These are phyloP conservation scores for Saturnia pavonia DNA, from an alignment of 2,888 invertebrate genomes.

Conservation along the genomic window DNA sequence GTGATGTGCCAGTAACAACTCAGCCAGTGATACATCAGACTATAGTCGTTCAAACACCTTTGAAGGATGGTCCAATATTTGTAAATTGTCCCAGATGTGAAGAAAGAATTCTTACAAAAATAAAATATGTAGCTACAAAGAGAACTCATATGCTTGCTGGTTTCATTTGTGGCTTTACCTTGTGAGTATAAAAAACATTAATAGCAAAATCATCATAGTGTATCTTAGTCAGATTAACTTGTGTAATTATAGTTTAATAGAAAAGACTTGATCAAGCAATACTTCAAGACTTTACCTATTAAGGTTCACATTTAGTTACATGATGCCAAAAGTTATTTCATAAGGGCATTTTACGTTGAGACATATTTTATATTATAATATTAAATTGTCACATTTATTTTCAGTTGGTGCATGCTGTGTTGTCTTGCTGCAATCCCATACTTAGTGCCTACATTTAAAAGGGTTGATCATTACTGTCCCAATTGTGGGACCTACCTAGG, in stretches of 20 bases:
- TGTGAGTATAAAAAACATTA: conserved; percentile 51
- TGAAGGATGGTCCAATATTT: conserved; percentile 54
- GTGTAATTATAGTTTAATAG: not conserved
- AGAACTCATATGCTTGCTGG: conserved; percentile 73
- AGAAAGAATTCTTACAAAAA: conserved; percentile 59
- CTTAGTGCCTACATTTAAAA: conserved; percentile 57
- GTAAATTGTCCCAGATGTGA: conserved; percentile 61
- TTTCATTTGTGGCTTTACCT: conserved; percentile 67
- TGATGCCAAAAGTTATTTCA: not conserved
- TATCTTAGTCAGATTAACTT: not conserved
- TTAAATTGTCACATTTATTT: conserved; percentile 33
- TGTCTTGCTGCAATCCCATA: conserved; percentile 71
- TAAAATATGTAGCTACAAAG: conserved; percentile 61
- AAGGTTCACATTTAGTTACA: not conserved
- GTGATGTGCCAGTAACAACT: conserved; percentile 31
- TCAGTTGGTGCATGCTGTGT: conserved; percentile 72
- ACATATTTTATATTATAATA: too few relatives aligned
- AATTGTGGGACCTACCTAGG: conserved; percentile 65
- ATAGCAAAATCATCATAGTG: not conserved
- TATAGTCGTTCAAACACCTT: conserved; percentile 52
- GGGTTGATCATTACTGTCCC: conserved; percentile 67
- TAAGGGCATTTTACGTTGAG: not conserved
- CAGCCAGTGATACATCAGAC: conserved; percentile 54
- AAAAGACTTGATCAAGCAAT: not conserved
- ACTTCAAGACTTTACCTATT: not conserved